Percentiles rank a stretch among this genome's conserved stretches.
These are phyloP conservation scores for Solea senegalensis DNA, from an alignment of 2,113 vertebrate genomes.

Conservation along the genomic window DNA sequence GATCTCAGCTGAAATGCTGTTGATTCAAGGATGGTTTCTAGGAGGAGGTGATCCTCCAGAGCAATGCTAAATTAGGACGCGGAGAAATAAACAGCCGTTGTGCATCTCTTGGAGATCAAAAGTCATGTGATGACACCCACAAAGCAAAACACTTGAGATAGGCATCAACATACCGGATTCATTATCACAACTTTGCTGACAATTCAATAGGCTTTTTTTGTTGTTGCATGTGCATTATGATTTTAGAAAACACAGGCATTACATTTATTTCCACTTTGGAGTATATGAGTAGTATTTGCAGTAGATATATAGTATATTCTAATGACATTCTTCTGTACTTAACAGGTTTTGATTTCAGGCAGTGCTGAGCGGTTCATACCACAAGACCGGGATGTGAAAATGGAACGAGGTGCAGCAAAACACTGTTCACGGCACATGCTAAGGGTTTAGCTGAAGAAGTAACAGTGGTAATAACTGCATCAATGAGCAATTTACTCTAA, in stretches of 20 bases:
- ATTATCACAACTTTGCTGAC: conserved; percentile 22
- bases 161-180: not conserved
- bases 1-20: conserved; percentile 47
- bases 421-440: no score
- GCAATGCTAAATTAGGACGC: conserved; percentile 41
- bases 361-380: no score
- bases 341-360: no score
- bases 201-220: not conserved
- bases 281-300: not conserved
- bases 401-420: no score
- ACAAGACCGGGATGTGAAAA: no score
- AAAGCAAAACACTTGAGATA: conserved; percentile 35
- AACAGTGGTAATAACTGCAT: no score
- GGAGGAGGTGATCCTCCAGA: conserved; percentile 60
- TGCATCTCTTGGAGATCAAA: conserved; percentile 57
- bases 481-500: no score
- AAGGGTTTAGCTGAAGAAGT: no score
- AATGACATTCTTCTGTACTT: not conserved
- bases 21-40: conserved; percentile 46
- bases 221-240: not conserved
- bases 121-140: conserved; percentile 51
- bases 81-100: conserved; percentile 55
- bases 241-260: conserved; percentile 16
- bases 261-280: conserved; percentile 9
- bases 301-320: not conserved